These are phyloP conservation scores for Gasterosteus nipponicus DNA, from an alignment of 2,113 vertebrate genomes.

Conservation along the genomic window DNA sequence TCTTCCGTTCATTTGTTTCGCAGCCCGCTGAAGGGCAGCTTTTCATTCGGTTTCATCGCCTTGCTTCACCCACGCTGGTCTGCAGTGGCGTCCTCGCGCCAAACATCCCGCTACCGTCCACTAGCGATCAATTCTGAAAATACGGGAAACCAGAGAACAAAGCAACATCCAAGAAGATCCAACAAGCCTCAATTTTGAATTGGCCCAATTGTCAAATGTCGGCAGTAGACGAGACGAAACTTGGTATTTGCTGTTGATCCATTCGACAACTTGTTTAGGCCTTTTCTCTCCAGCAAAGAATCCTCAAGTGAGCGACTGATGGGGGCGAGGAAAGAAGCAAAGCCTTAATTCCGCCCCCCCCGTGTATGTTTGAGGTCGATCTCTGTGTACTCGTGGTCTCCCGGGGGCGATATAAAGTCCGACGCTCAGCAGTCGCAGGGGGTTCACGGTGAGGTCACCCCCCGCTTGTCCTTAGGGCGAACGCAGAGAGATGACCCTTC, in stretches of 20 bases:
- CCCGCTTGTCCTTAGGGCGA: slow-evolving; percentile 28
- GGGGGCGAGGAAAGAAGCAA: slow-evolving; percentile 1
- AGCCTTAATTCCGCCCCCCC: slow-evolving; percentile 36
- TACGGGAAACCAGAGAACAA: too few species aligned
- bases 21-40: not conserved
- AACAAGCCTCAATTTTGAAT: too few species aligned
- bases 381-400: not conserved
- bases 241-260: slow-evolving; percentile 1
- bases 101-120: too few species aligned
- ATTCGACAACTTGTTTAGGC: not conserved
- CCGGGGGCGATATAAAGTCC: slow-evolving; percentile 34
- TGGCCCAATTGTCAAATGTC: too few species aligned
- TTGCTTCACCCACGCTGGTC: not conserved
- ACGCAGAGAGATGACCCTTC: slow-evolving; percentile 25
- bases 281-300: not conserved
- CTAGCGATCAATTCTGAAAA: too few species aligned
- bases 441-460: slow-evolving; percentile 36
- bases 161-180: too few species aligned
- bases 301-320: not conserved
- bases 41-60: not conserved
- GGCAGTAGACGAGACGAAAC: not conserved
- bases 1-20: not conserved
- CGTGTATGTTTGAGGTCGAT: slow-evolving; percentile 16
- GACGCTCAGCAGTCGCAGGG: slow-evolving; percentile 43
- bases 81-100: too few species aligned